These are phyloP conservation scores for Dorcus hopei DNA, from an alignment of 2,888 invertebrate genomes.

Conservation along the genomic window DNA sequence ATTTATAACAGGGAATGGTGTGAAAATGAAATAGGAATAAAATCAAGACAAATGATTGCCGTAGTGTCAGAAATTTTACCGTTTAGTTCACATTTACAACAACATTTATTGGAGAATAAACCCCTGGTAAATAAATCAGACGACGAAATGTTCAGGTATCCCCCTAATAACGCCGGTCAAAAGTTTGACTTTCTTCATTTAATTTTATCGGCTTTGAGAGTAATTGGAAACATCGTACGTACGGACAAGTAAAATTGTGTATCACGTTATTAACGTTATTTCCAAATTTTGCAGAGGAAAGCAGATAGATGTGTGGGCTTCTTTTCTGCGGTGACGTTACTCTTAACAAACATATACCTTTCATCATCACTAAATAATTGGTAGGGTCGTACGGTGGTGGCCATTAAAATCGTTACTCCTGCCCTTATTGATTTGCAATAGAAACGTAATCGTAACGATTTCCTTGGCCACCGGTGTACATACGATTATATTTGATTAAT, in stretches of 20 bases:
- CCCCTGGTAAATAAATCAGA: conserved; percentile 4
- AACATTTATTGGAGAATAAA: conserved; percentile 20
- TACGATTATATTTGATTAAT: neutral
- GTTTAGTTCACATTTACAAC: conserved; percentile 26
- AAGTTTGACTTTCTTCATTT: conserved; percentile 12
- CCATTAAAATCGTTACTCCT: no score
- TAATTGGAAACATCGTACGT: conserved; percentile 35
- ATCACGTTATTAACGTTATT: neutral
- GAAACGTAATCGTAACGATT: no score
- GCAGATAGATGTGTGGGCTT: conserved; percentile 27
- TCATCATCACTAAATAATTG: neutral
- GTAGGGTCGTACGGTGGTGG: neutral
- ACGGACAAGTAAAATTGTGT: neutral
- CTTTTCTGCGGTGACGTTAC: conserved; percentile 24
- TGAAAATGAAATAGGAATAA: conserved; percentile 35
- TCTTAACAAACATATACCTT: conserved; percentile 28
- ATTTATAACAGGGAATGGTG: conserved; percentile 18
- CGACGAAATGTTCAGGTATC: neutral
- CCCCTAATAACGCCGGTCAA: neutral
- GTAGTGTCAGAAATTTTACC: conserved; percentile 34
- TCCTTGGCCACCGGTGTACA: neutral
- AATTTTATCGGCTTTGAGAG: conserved; percentile 17
- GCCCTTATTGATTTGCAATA: no score
- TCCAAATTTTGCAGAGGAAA: conserved; percentile 28
- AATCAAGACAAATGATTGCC: conserved; percentile 32